Percentiles rank a stretch among this genome's conserved stretches.
Evolutionary conservation across 2,888 invertebrate species (phyloP).

Genomic region (Ormyrus rosae): DNA sequence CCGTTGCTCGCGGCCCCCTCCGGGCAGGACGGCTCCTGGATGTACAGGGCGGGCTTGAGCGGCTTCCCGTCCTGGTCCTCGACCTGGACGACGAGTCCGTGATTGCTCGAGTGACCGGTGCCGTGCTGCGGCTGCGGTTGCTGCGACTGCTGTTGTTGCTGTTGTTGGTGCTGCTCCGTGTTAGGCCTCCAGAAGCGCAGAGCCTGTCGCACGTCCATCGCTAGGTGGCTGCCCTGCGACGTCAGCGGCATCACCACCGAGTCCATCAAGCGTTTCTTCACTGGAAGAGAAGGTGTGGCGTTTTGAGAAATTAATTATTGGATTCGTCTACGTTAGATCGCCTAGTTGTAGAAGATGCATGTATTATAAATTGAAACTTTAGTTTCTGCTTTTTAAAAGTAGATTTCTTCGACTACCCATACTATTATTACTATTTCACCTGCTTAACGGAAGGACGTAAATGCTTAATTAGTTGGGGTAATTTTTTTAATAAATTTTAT

Average conservation of each 20-base stretch:
- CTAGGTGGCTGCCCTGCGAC: constrained; percentile 67
- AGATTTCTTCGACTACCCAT: too few relatives aligned
- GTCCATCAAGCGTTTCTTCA: constrained; percentile 72
- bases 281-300: constrained; percentile 55
- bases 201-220: constrained; percentile 69
- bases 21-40: constrained; percentile 73
- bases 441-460: too few relatives aligned
- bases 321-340: too few relatives aligned
- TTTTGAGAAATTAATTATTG: too few relatives aligned
- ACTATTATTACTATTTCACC: too few relatives aligned
- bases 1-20: constrained; percentile 59
- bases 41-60: constrained; percentile 77
- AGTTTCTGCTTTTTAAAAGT: too few relatives aligned
- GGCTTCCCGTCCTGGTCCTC: constrained; percentile 79
- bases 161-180: constrained; percentile 57
- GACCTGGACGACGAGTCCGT: constrained; percentile 78
- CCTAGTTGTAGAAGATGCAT: too few relatives aligned
- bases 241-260: constrained; percentile 70
- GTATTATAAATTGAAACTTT: too few relatives aligned
- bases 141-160: constrained; percentile 61
- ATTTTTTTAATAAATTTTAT: too few relatives aligned
- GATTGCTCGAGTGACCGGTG: constrained; percentile 64
- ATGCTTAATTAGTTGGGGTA: too few relatives aligned
- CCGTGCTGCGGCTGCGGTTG: constrained; percentile 27
- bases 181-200: constrained; percentile 69